Evolutionary conservation across 2,888 invertebrate genomes (phyloP), one percentile per base, ranked within the genome.

Genomic region (Nymphalis c-album): DNA sequence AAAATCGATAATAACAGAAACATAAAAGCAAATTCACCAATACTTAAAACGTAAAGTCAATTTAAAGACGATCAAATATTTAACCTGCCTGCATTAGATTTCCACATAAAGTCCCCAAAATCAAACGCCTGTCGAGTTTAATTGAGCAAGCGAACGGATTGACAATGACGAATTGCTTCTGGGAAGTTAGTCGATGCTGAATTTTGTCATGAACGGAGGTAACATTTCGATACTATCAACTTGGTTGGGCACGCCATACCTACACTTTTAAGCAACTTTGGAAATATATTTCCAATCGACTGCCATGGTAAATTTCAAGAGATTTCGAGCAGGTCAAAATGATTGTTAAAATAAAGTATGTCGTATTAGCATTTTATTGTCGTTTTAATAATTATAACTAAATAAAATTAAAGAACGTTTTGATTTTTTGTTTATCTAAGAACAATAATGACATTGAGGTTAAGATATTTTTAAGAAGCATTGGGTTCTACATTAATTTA

Each of bases 121-220:
- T 75, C 73, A 71, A 71, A 71, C 71, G 71, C 69, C 74, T 73
- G 74, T 75, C 75, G 72, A 73, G 83, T 86, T 84, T 86, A 84
- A 87, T 85, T 86, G 83, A 81, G 79, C 81, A 82, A 83, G 82
- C 78, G 78, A 80, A 83, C 72, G 80, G 83, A 85, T 85, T 86
- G 90, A 88, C 89, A 88, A 83, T 87, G 90, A 91, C 80, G 81
- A 83, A 90, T 88, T 85, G 82, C 87, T 87, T 85, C 66, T 69
- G 68, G 53, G 69, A 73, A 73, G 66, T 71, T 68, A 66, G 84
- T 80, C 78, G 81, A 77, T 60, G 53, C 57, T 80, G 78, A 80
- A 83, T 82, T 84, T 84, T 79, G 79, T 80, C 80, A 80, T 75
- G 78, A 77, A 79, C 82, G 35, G n/a, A 57, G 57, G 35, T 57